phyloP scores from a whole-genome alignment of 2,797 vertebrate species.

The Helarctos malayanus region DNA sequence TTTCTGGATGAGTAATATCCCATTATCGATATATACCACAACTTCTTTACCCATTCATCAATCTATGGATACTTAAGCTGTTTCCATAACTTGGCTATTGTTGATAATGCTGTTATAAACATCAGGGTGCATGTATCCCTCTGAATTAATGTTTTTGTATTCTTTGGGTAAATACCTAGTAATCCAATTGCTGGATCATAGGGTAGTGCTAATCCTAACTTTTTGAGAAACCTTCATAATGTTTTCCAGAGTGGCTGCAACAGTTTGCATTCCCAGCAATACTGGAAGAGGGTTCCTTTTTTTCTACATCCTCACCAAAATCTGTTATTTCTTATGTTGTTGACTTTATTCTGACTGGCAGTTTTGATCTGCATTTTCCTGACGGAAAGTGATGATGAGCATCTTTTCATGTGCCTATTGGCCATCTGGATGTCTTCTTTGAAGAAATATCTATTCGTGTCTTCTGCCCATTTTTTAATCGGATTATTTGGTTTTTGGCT shows the following conservation, averaged over 20 bases:
- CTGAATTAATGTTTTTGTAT: neutral
- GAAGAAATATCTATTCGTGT: neutral
- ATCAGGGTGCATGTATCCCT: neutral
- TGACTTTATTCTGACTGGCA: neutral
- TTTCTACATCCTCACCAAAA: neutral
- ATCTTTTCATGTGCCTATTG: no score
- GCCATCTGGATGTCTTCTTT: neutral
- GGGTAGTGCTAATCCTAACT: neutral
- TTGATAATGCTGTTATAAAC: neutral
- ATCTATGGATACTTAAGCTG: neutral
- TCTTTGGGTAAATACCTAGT: neutral
- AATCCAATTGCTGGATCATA: neutral
- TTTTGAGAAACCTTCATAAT: neutral
- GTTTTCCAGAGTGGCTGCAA: neutral
- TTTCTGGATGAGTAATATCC: neutral
- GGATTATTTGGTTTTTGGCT: neutral
- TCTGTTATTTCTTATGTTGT: neutral
- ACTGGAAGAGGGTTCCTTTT: neutral
- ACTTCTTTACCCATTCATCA: neutral
- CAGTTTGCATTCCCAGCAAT: neutral
- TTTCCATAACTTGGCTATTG: neutral
- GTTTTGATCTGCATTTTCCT: no score
- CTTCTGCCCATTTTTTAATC: neutral
- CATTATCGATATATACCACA: neutral
- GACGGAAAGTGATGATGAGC: no score